Percentiles rank a stretch among this genome's conserved stretches.
phyloP scores from a whole-genome alignment of 2,113 vertebrate genomes.

The Lipophrys pholis region DNA sequence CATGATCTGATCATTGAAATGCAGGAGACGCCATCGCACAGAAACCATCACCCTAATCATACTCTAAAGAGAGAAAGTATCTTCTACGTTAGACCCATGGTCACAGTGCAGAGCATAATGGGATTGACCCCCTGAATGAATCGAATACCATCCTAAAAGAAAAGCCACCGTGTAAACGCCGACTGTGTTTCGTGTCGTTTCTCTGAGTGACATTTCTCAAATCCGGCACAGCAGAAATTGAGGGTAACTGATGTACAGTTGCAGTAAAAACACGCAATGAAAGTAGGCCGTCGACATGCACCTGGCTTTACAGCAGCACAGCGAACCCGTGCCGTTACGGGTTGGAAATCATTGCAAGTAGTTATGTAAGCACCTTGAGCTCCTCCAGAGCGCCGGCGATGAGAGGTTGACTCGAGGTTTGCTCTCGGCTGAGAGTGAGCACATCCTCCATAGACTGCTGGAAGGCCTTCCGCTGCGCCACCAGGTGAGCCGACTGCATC shows the following conservation, averaged over 20 bases:
- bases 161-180: no score
- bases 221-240: constrained; percentile 1
- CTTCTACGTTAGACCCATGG: no score
- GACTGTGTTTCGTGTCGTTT: no score
- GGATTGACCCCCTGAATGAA: no score
- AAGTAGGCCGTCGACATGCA: constrained; percentile 40
- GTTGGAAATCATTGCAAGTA: neutral
- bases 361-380: constrained; percentile 88
- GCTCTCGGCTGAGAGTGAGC: constrained; percentile 89
- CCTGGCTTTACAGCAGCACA: constrained; percentile 10
- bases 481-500: constrained; percentile 92
- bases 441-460: constrained; percentile 93
- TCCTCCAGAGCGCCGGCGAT: constrained; percentile 93
- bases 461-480: constrained; percentile 92
- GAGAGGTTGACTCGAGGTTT: constrained; percentile 96
- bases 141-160: no score
- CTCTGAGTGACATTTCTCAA: no score
- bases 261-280: constrained; percentile 14
- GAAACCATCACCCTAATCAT: no score
- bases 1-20: no score
- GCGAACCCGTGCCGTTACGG: neutral
- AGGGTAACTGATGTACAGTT: neutral
- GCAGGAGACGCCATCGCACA: no score
- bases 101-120: no score
- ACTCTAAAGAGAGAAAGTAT: no score